Evolutionary conservation across 2,888 invertebrate genomes (phyloP), one percentile per base, ranked within the genome.

Genomic region (Platerodrilus igneus): DNA sequence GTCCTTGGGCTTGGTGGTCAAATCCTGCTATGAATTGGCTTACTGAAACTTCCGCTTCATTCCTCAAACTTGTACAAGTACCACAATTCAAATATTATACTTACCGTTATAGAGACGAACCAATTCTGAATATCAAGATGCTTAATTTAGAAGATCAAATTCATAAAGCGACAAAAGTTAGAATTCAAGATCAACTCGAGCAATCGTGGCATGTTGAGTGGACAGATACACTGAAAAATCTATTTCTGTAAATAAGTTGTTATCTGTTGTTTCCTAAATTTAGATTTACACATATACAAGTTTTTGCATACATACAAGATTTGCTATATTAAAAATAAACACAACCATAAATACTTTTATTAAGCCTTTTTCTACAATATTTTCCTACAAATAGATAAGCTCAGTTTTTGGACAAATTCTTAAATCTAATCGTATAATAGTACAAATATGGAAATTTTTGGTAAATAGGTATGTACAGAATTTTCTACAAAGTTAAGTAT

Each of bases 1-100:
- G 60, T 3, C 45, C 57, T n/a, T 69, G 68, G 67, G 67, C 68
- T 51, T 69, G 68, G 63, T 69, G 69, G 69, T 60, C 59, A 30
- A 57, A 60, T 32, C 61, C 68, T 0, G 44, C 63, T 4, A 66
- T 69, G 66, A 56, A 60, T 17, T 69, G 68, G 67, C 48, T 69
- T n/a, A 51, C 63, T 1, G 53, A 61, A 47, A 60, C 58, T 26
- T 64, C 68, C 3, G 48, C 58, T 30, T 45, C 54, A 15, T 42
- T 59, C 6, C 53, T 58, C 37, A 52, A 48, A 19, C 51, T 54
- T n/a, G 50, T 54, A 8, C 44, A 52, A 19, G 42, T 54, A 32
- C 48, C 55, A 10, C 29, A 46, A 9, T 44, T 51, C 9, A 45
- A 41, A 15, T 39, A 45, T 27, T 49, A 48, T 28, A 42, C 45